Evolutionary conservation across 2,113 vertebrate species (phyloP).

Genomic region (Notechis scutatus): DNA sequence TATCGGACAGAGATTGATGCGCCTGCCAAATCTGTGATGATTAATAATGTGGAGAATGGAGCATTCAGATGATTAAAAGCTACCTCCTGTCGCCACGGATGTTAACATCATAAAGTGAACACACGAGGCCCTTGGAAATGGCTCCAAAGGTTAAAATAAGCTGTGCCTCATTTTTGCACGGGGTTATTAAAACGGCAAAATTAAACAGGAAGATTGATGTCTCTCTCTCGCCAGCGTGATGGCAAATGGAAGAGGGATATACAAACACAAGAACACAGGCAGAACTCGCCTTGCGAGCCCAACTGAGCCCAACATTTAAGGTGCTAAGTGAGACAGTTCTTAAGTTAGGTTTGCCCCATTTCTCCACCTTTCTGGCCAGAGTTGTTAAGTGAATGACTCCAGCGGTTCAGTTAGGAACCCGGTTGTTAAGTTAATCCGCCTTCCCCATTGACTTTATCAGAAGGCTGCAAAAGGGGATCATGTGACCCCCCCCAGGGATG

Average conservation of each 20-base stretch:
- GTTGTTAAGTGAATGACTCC: not conserved
- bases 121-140: not conserved
- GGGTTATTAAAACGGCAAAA: not conserved
- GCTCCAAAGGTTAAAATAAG: not conserved
- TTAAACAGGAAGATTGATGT: not conserved
- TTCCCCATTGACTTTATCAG: not conserved
- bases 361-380: not conserved
- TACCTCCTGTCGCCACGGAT: not conserved
- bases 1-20: not conserved
- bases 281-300: not conserved
- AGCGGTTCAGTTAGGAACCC: not conserved
- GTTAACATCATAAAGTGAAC: not conserved
- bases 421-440: not conserved
- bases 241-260: not conserved
- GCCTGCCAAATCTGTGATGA: not conserved
- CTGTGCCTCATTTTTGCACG: not conserved
- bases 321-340: not conserved
- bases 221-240: not conserved
- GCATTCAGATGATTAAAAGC: constrained; percentile 19
- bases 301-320: not conserved
- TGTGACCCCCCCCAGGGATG: too few relatives aligned
- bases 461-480: not conserved
- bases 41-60: constrained; percentile 5
- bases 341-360: not conserved
- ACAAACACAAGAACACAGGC: not conserved